Conservation (phyloP, 2,797 vertebrate species). For the Ptychobarbus kaznakovi region DNA sequence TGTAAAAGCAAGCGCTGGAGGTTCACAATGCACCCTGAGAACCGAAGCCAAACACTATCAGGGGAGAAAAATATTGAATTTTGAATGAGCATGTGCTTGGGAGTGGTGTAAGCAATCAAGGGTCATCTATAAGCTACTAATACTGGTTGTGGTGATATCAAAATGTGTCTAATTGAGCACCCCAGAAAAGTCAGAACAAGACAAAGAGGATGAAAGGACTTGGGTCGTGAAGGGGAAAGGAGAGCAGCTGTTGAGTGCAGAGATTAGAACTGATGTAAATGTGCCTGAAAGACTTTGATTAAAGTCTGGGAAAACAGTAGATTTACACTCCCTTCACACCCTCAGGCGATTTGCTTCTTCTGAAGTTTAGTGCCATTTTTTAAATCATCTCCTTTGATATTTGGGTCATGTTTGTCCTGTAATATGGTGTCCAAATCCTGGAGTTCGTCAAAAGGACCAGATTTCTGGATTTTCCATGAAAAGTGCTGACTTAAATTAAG, state of each 20-base stretch:
- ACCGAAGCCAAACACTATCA: not conserved
- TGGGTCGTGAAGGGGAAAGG: not conserved
- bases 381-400: slow-evolving; percentile 23
- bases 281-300: slow-evolving; percentile 46
- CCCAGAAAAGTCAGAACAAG: slow-evolving; percentile 16
- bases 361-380: slow-evolving; percentile 38
- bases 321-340: slow-evolving; percentile 28
- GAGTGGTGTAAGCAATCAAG: not conserved
- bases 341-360: slow-evolving; percentile 34
- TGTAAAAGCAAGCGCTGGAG: slow-evolving; percentile 29
- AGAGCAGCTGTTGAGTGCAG: slow-evolving; percentile 45
- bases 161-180: not conserved
- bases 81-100: not conserved
- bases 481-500: not conserved
- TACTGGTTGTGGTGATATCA: not conserved
- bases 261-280: slow-evolving; percentile 49
- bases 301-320: slow-evolving; percentile 28
- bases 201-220: slow-evolving; percentile 37
- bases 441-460: not conserved
- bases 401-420: slow-evolving; percentile 25
- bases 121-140: not conserved
- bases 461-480: slow-evolving; percentile 15
- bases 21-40: slow-evolving; percentile 21
- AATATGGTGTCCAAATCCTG: not conserved
- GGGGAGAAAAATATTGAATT: not conserved